phyloP scores from a whole-genome alignment of 2,113 vertebrate species.

The Pholis gunnellus region DNA sequence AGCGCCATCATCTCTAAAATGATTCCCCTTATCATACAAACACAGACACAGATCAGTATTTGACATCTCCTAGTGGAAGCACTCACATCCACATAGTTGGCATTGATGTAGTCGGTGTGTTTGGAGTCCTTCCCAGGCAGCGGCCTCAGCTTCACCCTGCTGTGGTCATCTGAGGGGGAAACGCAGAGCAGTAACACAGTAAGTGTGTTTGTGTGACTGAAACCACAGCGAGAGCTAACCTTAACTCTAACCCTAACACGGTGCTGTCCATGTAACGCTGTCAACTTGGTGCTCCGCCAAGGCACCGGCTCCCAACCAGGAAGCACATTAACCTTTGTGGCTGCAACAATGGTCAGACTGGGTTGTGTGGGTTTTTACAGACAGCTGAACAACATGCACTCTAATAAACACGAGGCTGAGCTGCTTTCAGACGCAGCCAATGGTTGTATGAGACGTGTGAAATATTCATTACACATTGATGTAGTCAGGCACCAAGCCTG shows the following conservation, averaged over 20 bases:
- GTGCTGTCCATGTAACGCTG: background rate
- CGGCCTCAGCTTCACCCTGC: conserved; percentile 93
- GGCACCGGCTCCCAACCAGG: background rate
- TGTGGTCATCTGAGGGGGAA: conserved; percentile 91
- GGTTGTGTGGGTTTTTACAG: conserved; percentile 6
- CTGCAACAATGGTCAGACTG: conserved; percentile 15
- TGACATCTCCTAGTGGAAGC: background rate
- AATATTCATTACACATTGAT: background rate
- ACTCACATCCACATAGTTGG: conserved; percentile 97
- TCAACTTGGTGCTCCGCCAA: background rate
- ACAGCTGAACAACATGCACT: conserved; percentile 16
- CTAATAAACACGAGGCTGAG: background rate
- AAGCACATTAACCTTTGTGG: conserved; percentile 20
- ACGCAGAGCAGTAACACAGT: conserved; percentile 9
- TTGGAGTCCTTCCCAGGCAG: conserved; percentile 95
- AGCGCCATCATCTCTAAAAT: background rate
- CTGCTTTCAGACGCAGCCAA: background rate
- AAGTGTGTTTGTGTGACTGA: conserved; percentile 8
- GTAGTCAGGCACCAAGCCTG: background rate
- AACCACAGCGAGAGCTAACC: background rate
- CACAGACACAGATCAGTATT: conserved; percentile 18
- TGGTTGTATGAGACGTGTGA: background rate
- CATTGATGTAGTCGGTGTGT: conserved; percentile 97
- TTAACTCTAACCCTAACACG: background rate
- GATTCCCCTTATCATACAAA: background rate